Conservation (phyloP, 1,140 invertebrate genomes). For the Drosophila sulfurigaster region DNA sequence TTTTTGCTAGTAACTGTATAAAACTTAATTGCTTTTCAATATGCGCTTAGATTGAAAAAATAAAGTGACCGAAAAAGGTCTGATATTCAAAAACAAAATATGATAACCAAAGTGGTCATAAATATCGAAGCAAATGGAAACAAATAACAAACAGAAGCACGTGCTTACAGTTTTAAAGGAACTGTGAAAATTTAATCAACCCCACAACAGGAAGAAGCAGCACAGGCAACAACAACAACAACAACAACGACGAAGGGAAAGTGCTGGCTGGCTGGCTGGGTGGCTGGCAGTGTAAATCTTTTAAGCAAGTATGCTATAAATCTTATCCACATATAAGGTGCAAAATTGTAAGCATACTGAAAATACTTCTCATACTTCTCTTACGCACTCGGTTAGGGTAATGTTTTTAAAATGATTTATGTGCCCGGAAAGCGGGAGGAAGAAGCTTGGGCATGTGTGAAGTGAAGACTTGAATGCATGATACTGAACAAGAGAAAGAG, state of each 20-base stretch:
- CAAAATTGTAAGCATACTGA: slow-evolving; percentile 66
- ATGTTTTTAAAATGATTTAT: slow-evolving; percentile 80
- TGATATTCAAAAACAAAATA: not conserved
- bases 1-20: slow-evolving; percentile 2
- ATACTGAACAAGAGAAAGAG: not conserved
- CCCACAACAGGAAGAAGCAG: slow-evolving; percentile 14
- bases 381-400: slow-evolving; percentile 66
- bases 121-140: slow-evolving; percentile 25
- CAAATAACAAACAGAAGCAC: slow-evolving; percentile 3
- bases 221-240: slow-evolving; percentile 1
- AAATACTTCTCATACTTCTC: slow-evolving; percentile 58
- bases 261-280: not conserved
- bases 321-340: slow-evolving; percentile 63
- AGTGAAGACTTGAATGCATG: slow-evolving; percentile 9
- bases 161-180: not conserved
- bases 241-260: slow-evolving; percentile 7
- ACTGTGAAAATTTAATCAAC: slow-evolving; percentile 63
- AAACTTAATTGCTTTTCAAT: slow-evolving; percentile 73
- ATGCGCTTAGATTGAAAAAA: slow-evolving; percentile 12
- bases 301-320: slow-evolving; percentile 63
- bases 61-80: not conserved
- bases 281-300: slow-evolving; percentile 27
- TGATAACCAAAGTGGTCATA: slow-evolving; percentile 31
- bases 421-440: slow-evolving; percentile 23
- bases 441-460: slow-evolving; percentile 57